phyloP scores from a whole-genome alignment of 1,140 invertebrate species.

The Micrasema longulum region DNA sequence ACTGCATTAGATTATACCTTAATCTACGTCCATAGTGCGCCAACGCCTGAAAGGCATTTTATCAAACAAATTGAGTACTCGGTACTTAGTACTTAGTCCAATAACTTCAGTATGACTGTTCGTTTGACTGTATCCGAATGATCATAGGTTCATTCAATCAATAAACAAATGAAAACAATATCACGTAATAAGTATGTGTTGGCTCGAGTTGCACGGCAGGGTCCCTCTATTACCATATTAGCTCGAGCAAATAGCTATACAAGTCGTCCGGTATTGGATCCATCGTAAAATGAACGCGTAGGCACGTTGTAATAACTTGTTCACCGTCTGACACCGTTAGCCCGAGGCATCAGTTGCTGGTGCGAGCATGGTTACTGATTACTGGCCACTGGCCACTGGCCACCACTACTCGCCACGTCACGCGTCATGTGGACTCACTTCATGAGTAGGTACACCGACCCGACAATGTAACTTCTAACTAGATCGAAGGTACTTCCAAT shows the following conservation, averaged over 20 bases:
- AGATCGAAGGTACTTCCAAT: not conserved
- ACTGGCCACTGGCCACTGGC: not conserved
- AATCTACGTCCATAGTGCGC: not conserved
- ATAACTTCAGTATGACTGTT: not conserved
- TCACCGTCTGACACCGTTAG: constrained; percentile 32
- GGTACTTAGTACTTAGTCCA: not conserved
- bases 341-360: constrained; percentile 14
- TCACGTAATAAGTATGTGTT: not conserved
- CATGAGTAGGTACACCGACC: not conserved
- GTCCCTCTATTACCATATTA: too few relatives aligned
- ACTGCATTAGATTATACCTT: not conserved
- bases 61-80: not conserved
- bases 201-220: too few relatives aligned
- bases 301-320: constrained; percentile 32
- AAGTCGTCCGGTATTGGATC: constrained; percentile 10
- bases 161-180: not conserved
- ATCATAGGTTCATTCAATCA: not conserved
- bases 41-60: not conserved
- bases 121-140: not conserved
- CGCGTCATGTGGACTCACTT: not conserved
- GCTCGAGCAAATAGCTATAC: not conserved
- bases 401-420: too few relatives aligned
- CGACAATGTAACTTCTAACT: not conserved
- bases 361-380: too few relatives aligned
- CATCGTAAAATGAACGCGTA: constrained; percentile 21